Evolutionary conservation across 2,797 vertebrate genomes (phyloP), one percentile per base, ranked within the genome.

Genomic region (Sarcoramphus papa): DNA sequence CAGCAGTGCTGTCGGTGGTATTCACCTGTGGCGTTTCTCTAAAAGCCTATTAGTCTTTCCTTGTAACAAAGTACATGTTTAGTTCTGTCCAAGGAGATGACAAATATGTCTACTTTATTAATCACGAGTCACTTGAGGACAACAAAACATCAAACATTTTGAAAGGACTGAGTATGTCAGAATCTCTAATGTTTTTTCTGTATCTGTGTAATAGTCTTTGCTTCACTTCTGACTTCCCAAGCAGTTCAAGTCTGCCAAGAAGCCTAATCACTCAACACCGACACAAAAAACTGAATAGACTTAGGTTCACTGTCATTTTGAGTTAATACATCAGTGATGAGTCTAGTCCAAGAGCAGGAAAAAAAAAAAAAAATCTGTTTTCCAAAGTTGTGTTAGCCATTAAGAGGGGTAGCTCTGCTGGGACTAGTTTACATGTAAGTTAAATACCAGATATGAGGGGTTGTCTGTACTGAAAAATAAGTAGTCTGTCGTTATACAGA

Each of bases 401-500:
- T 94, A 88, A 80, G 96, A 91, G 86, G 93, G 95, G 96, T 79
- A 95, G 94, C 96, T 97, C 97, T 96, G 92, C 78, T 85, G 95
- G 97, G 97, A 96, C 88, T 91, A 89, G 95, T 94, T 97, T 84
- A 94, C 92, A 78, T 94, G 14, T 94, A 96, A 97, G 95, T 97
- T 95, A 95, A 97, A 97, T 96, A 97, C 92, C 97, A 97, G 97
- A 92, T 94, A 97, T 47, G 21, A 63, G 92, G 94, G 88, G 78
- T 96, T 97, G 92, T 95, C 92, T 96, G 51, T 89, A 14, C 90
- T 95, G 96, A 94, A 96, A 97, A 97, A 97, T 96, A 92, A 96
- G 94, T 95, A 82, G 53, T 81, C 95, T 97, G 93, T 88, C 92
- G 21, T 98, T 98, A 96, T 97, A 96, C 96, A 96, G 95, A 98